Conservation (phyloP, 35 echinoderm and acorn worm species). For the Holothuria glaberrima region DNA sequence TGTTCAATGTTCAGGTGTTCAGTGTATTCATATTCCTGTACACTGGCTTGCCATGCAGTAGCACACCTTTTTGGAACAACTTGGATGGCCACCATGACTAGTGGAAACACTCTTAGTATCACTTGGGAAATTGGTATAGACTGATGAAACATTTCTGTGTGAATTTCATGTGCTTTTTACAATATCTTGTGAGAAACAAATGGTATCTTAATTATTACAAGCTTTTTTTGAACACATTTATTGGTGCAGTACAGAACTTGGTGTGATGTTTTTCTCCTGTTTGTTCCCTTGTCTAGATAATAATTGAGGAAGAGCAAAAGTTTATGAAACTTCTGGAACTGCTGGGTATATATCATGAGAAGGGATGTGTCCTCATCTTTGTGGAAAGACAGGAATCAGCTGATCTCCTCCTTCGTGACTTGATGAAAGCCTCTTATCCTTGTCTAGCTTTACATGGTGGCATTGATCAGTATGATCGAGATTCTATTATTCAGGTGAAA, state of each 20-base stretch:
- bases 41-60: no score
- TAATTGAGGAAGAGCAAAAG: slow-evolving; percentile 94
- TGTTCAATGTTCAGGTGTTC: no score
- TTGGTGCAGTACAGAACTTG: no score
- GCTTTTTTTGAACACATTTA: background rate
- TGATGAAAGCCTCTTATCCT: slow-evolving; percentile 86
- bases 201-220: no score
- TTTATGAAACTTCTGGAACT: slow-evolving; percentile 92
- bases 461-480: slow-evolving; percentile 97
- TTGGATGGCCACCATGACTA: no score
- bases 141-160: background rate
- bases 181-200: background rate
- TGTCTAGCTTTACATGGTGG: slow-evolving; percentile 91
- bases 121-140: no score
- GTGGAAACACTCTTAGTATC: no score
- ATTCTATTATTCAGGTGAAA: slow-evolving; percentile 84
- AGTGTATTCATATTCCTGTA: no score
- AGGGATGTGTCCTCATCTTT: slow-evolving; percentile 86
- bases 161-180: background rate
- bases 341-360: slow-evolving; percentile 81
- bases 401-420: slow-evolving; percentile 85
- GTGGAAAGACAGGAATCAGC: slow-evolving; percentile 97
- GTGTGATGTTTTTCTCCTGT: no score
- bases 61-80: no score
- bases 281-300: slow-evolving; percentile 62